Percentiles rank a stretch among this genome's conserved stretches.
Conservation (phyloP, 2,797 vertebrate species). For the Acanthopagrus latus region DNA sequence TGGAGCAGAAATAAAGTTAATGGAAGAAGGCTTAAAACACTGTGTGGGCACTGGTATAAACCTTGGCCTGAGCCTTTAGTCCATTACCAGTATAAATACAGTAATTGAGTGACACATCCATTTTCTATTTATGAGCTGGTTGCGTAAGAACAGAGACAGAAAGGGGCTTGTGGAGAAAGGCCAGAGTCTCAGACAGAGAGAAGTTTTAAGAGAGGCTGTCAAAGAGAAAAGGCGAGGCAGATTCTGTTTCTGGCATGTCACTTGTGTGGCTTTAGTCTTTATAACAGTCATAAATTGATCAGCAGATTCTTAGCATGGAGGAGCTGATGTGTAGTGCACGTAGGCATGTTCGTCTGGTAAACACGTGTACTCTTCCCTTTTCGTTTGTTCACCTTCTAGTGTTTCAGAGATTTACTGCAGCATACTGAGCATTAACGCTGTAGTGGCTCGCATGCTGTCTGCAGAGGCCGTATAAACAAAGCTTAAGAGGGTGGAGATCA, state of each 20-base stretch:
- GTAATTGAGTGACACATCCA: slow-evolving; percentile 74
- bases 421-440: no score
- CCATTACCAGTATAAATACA: slow-evolving; percentile 70
- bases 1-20: slow-evolving; percentile 66
- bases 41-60: slow-evolving; percentile 58
- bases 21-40: slow-evolving; percentile 60
- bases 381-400: no score
- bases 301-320: no score
- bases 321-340: no score
- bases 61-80: slow-evolving; percentile 50
- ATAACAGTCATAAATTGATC: no score
- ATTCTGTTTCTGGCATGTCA: no score
- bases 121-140: slow-evolving; percentile 72
- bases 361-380: no score
- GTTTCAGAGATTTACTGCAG: no score
- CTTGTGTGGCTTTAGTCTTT: no score
- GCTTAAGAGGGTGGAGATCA: slow-evolving; percentile 3
- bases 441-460: no score
- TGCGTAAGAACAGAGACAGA: slow-evolving; percentile 65
- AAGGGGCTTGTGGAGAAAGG: slow-evolving; percentile 31
- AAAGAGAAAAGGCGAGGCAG: not conserved
- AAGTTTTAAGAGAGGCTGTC: slow-evolving; percentile 5
- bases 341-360: no score
- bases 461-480: no score
- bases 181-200: slow-evolving; percentile 33